Percentiles rank a stretch among this genome's conserved stretches.
Conservation (phyloP, 2,113 vertebrate genomes). For the Dasyornis broadbenti region DNA sequence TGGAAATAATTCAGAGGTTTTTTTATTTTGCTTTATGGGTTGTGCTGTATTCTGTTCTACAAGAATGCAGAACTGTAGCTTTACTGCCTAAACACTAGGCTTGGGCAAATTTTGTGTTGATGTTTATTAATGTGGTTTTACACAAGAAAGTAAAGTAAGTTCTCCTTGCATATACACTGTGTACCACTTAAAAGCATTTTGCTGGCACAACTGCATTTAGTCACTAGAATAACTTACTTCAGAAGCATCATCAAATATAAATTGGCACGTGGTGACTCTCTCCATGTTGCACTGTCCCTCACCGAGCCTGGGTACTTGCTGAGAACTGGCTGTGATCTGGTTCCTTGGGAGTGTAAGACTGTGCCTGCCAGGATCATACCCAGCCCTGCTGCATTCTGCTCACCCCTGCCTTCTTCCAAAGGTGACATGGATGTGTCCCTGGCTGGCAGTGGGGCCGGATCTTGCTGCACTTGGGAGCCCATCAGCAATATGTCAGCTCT, state of each 20-base stretch:
- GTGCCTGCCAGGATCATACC: background rate
- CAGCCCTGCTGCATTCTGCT: background rate
- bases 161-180: background rate
- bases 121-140: background rate
- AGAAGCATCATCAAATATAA: background rate
- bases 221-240: background rate
- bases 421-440: background rate
- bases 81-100: background rate
- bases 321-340: background rate
- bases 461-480: background rate
- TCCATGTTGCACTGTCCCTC: background rate
- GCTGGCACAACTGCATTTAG: background rate
- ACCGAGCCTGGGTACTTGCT: background rate
- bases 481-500: background rate
- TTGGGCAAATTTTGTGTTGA: background rate
- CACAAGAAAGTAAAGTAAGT: background rate
- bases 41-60: background rate
- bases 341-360: background rate
- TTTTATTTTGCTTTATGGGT: background rate
- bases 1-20: background rate
- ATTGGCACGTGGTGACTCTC: rapidly evolving
- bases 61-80: background rate
- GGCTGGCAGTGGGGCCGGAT: rapidly evolving
- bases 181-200: background rate
- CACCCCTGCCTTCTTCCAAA: rapidly evolving